Conservation (phyloP, 2,113 vertebrate species). For the Scortum barcoo region DNA sequence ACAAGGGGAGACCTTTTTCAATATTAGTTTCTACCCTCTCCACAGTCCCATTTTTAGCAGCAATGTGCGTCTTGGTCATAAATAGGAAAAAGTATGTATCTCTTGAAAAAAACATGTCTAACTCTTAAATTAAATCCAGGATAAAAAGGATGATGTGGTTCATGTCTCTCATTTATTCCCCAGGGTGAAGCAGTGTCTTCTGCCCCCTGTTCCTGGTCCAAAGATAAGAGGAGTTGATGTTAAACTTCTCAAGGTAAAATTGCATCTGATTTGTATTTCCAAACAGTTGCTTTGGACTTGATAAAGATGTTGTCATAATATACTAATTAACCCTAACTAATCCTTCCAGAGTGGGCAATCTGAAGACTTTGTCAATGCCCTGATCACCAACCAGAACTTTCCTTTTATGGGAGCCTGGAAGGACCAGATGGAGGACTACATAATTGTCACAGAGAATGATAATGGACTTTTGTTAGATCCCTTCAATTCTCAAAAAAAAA, state of each 20-base stretch:
- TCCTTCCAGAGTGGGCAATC: slow-evolving; percentile 84
- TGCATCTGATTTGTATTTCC: not conserved
- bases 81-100: slow-evolving; percentile 89
- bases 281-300: not conserved
- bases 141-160: not conserved
- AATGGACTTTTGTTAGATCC: slow-evolving; percentile 74
- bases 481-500: slow-evolving; percentile 64
- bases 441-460: slow-evolving; percentile 88
- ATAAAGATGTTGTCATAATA: not conserved
- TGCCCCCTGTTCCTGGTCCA: slow-evolving; percentile 93
- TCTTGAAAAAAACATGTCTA: not conserved
- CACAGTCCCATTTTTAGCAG: slow-evolving; percentile 81
- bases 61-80: slow-evolving; percentile 83
- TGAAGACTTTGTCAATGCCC: slow-evolving; percentile 87
- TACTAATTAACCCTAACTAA: not conserved
- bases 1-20: slow-evolving; percentile 83
- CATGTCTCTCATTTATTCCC: slow-evolving; percentile 25
- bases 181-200: slow-evolving; percentile 89
- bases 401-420: slow-evolving; percentile 83
- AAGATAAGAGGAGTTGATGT: slow-evolving; percentile 93
- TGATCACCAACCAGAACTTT: slow-evolving; percentile 87
- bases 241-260: slow-evolving; percentile 88
- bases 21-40: slow-evolving; percentile 84
- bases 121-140: not conserved
- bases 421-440: slow-evolving; percentile 87